Conservation (phyloP, 2,888 invertebrate species). For the Lordiphosa fenestrarum region DNA sequence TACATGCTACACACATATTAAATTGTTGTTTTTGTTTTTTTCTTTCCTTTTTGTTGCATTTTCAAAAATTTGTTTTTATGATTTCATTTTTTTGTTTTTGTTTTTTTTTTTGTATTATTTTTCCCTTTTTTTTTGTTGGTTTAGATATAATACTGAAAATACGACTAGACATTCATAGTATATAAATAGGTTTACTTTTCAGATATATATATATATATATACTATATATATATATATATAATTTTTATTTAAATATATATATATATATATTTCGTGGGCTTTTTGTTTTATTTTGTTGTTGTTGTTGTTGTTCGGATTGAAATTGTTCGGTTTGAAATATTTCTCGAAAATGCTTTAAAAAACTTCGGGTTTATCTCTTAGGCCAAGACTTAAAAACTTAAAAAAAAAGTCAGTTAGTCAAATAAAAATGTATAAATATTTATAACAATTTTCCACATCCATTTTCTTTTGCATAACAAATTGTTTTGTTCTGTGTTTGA, state of each 20-base stretch:
- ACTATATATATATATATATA: slow-evolving; percentile 39
- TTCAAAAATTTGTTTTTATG: slow-evolving; percentile 59
- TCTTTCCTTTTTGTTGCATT: slow-evolving; percentile 33
- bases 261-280: slow-evolving; percentile 59
- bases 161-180: slow-evolving; percentile 80
- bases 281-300: slow-evolving; percentile 25
- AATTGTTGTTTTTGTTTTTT: slow-evolving; percentile 21
- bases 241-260: slow-evolving; percentile 39
- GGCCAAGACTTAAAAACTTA: slow-evolving; percentile 26
- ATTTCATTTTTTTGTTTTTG: slow-evolving; percentile 17
- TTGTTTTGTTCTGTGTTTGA: slow-evolving; percentile 27
- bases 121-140: slow-evolving; percentile 15
- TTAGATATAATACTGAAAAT: slow-evolving; percentile 79
- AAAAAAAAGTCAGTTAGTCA: slow-evolving; percentile 14
- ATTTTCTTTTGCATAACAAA: slow-evolving; percentile 46
- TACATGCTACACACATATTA: slow-evolving; percentile 72
- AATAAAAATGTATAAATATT: slow-evolving; percentile 7
- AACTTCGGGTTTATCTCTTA: slow-evolving; percentile 20
- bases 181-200: slow-evolving; percentile 60
- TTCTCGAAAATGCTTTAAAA: slow-evolving; percentile 70
- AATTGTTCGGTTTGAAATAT: slow-evolving; percentile 56
- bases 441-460: slow-evolving; percentile 11
- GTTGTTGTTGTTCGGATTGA: slow-evolving; percentile 68
- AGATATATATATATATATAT: slow-evolving; percentile 41
- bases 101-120: slow-evolving; percentile 5